Evolutionary conservation across 23 tunicate genomes (phyloP).

Genomic region (Aplidium turbinatum): DNA sequence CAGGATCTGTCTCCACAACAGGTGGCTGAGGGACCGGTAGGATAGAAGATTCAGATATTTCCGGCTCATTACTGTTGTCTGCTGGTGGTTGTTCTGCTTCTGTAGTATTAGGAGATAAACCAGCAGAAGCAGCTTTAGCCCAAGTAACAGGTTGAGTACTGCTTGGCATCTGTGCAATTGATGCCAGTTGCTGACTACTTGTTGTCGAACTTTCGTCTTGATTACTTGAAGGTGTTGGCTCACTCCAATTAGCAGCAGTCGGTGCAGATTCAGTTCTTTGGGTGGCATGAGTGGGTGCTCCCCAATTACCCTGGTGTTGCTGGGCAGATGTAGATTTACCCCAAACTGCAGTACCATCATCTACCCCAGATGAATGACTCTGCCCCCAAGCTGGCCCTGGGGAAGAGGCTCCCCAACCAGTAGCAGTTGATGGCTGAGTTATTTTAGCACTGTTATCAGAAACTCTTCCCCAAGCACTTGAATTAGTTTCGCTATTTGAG

Average conservation of each 20-base stretch:
- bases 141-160: constrained; percentile 53
- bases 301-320: constrained; percentile 59
- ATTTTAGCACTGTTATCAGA: constrained; percentile 14
- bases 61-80: constrained; percentile 7
- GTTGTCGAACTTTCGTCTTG: not conserved
- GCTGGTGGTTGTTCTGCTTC: constrained; percentile 22
- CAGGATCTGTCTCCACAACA: constrained; percentile 48
- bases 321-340: constrained; percentile 46
- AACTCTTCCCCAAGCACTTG: constrained; percentile 54
- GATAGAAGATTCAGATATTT: constrained; percentile 5
- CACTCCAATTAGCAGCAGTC: constrained; percentile 61
- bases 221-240: constrained; percentile 7
- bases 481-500: constrained; percentile 36
- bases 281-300: constrained; percentile 31
- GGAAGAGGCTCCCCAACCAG: constrained; percentile 85
- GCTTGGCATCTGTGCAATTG: not conserved
- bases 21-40: constrained; percentile 23
- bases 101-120: constrained; percentile 28
- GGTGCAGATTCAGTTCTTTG: constrained; percentile 22
- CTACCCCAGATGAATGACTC: constrained; percentile 38
- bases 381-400: constrained; percentile 45
- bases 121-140: constrained; percentile 77
- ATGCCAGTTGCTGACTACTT: not conserved
- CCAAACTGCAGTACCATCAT: constrained; percentile 82
- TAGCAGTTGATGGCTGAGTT: constrained; percentile 4